phyloP scores from a whole-genome alignment of 1,140 invertebrate species.

The Anthonomus grandis region DNA sequence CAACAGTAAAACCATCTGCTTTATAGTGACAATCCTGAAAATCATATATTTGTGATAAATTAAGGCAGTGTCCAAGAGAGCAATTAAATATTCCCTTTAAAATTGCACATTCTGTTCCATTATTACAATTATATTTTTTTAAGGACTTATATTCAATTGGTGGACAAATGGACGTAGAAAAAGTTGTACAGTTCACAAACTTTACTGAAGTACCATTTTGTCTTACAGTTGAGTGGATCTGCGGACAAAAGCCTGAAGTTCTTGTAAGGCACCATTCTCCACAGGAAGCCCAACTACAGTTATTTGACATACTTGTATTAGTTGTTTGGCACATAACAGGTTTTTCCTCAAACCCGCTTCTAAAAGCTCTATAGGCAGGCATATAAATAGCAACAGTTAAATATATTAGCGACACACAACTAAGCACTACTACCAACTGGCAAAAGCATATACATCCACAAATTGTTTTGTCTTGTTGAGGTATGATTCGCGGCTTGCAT shows the following conservation, averaged over 20 bases:
- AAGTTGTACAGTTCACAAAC: constrained; percentile 75
- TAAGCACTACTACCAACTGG: constrained; percentile 84
- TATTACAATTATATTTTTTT: constrained; percentile 76
- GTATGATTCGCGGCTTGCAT: constrained; percentile 58
- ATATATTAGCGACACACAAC: constrained; percentile 83
- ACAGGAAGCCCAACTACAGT: constrained; percentile 83
- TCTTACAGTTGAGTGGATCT: constrained; percentile 81
- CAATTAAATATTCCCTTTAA: constrained; percentile 84
- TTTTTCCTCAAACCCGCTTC: constrained; percentile 73
- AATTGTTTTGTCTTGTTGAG: constrained; percentile 80
- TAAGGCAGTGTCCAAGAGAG: constrained; percentile 74
- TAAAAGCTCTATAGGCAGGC: constrained; percentile 77
- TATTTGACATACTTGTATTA: constrained; percentile 71
- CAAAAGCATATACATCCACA: constrained; percentile 89
- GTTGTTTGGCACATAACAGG: constrained; percentile 89
- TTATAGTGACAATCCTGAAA: constrained; percentile 82
- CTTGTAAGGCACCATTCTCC: constrained; percentile 91
- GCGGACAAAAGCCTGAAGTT: constrained; percentile 79
- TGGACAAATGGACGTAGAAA: constrained; percentile 74
- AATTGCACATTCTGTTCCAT: constrained; percentile 79
- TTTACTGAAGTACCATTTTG: constrained; percentile 74
- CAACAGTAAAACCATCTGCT: constrained; percentile 73
- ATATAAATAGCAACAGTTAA: constrained; percentile 84
- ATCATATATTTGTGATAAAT: constrained; percentile 84
- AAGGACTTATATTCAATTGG: constrained; percentile 34